Conservation (phyloP, 2,888 invertebrate species). For the Prosopocoilus inquinatus region DNA sequence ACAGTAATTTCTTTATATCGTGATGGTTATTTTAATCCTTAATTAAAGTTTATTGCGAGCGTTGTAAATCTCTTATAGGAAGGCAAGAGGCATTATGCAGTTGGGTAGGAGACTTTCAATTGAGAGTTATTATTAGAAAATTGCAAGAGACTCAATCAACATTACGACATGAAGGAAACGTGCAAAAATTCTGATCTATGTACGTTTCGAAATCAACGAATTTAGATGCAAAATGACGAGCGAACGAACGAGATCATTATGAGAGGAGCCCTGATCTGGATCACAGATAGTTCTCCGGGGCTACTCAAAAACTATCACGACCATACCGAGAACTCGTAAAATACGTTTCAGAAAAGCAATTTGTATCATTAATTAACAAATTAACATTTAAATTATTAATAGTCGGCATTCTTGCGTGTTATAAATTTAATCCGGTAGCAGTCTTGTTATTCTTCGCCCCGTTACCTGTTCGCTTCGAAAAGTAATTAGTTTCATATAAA, state of each 20-base stretch:
- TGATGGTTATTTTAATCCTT: neutral
- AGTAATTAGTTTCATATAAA: slow-evolving; percentile 28
- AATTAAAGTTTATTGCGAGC: slow-evolving; percentile 1
- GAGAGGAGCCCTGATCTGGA: neutral
- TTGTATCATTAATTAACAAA: slow-evolving; percentile 55
- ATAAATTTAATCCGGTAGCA: slow-evolving; percentile 42
- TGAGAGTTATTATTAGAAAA: slow-evolving; percentile 1
- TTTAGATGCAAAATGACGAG: slow-evolving; percentile 23
- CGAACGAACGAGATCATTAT: neutral
- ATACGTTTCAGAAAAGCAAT: slow-evolving; percentile 49
- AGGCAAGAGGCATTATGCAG: neutral
- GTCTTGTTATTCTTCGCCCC: slow-evolving; percentile 33
- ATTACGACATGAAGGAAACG: neutral
- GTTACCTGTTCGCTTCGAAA: slow-evolving; percentile 16
- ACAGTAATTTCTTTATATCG: neutral
- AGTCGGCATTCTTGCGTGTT: slow-evolving; percentile 41
- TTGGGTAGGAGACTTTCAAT: neutral
- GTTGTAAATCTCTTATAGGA: neutral
- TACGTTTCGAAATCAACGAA: slow-evolving; percentile 26
- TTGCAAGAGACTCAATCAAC: neutral
- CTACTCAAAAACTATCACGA: neutral
- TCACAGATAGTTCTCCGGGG: neutral
- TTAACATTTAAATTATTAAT: slow-evolving; percentile 55
- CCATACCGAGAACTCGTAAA: slow-evolving; percentile 27
- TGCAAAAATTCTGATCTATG: slow-evolving; percentile 15